A percentile compares a stretch with the other conserved stretches of the same genome.
Conservation (phyloP, 2,888 invertebrate species). For the Lasioglossum morio region DNA sequence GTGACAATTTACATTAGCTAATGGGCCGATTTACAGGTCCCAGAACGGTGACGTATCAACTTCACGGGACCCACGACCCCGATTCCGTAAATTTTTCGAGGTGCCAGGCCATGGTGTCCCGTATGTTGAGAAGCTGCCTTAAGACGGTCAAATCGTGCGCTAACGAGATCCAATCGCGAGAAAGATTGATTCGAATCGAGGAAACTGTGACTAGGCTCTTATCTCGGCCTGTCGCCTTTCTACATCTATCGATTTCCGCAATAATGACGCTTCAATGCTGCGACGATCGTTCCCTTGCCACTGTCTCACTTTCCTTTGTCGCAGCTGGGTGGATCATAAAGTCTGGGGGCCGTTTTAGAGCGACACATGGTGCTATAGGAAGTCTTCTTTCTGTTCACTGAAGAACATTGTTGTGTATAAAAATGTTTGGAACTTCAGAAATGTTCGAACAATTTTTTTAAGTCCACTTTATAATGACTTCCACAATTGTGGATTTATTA, state of each 20-base stretch:
- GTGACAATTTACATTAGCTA: conserved; percentile 64
- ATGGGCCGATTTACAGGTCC: conserved; percentile 37
- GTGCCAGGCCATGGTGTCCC: not conserved
- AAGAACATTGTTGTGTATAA: too few relatives aligned
- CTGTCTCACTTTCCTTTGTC: not conserved
- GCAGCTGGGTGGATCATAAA: not conserved
- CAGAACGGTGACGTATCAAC: conserved; percentile 14
- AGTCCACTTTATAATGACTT: not conserved
- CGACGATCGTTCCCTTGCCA: conserved; percentile 9
- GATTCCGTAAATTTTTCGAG: conserved; percentile 44
- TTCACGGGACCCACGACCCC: not conserved
- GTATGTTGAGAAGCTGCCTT: not conserved
- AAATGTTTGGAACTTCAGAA: too few relatives aligned
- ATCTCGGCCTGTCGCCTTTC: not conserved
- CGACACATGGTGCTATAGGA: not conserved
- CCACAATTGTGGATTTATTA: not conserved
- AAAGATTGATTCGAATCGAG: not conserved
- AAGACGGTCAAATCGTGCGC: conserved; percentile 28
- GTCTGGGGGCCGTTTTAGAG: not conserved
- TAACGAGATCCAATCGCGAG: conserved; percentile 39
- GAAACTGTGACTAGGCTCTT: not conserved
- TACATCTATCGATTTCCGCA: not conserved
- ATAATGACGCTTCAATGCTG: not conserved
- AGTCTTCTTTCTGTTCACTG: too few relatives aligned
- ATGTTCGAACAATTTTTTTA: not conserved